Base-by-base conservation (phyloP, 2,797 vertebrate species). In the Eidolon dupreanum region DNA sequence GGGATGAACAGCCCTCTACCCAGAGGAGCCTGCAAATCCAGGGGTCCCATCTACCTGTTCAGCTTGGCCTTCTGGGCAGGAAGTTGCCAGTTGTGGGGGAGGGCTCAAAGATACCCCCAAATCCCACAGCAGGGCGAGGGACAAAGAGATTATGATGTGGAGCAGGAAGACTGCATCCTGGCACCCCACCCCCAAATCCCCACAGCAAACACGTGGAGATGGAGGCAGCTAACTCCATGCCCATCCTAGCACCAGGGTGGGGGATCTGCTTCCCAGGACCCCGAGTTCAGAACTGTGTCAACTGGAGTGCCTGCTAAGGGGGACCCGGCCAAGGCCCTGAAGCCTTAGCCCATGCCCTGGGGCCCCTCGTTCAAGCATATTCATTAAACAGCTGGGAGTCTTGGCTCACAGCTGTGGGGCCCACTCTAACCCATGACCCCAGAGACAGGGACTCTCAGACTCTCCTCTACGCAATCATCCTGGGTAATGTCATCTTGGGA, bases 121-220 rank as follows among this genome's bases (percentile, higher is more conserved):
- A 86, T 70, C 41, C 41, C n/a, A 15, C 9, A 33, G 41, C 15
- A 7, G 3, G 1, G 13, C 7, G 17, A 83, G 33, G 65, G 26
- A 31, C 13, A 9, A 36, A n/a, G 46, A 61, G 8, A 9, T 22
- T 8, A 7, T 7, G 24, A 11, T 0, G 4, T 3, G 24, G 31
- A 26, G 74, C 49, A 57, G 36, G 26, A 36, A 92, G 31, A 43
- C 15, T 3, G 6, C 9, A 31, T 24, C 43, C 36, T 15, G n/a
- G 33, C 4, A 0, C 61, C 68, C 38, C 31, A 9, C 4, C 8
- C 15, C 17, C 24, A 75, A 63, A 8, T 66, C 49, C 46, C 49
- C 51, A 46, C 20, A 22, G 68, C 24, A 38, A 59, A 63, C 53
- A 33, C 61, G 6, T 0, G 57, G 61, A 82, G 24, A 3, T 10